Evolutionary conservation across 2,797 vertebrate genomes (phyloP), one percentile per base, ranked within the genome.

Genomic region (Gephyroberyx darwinii): DNA sequence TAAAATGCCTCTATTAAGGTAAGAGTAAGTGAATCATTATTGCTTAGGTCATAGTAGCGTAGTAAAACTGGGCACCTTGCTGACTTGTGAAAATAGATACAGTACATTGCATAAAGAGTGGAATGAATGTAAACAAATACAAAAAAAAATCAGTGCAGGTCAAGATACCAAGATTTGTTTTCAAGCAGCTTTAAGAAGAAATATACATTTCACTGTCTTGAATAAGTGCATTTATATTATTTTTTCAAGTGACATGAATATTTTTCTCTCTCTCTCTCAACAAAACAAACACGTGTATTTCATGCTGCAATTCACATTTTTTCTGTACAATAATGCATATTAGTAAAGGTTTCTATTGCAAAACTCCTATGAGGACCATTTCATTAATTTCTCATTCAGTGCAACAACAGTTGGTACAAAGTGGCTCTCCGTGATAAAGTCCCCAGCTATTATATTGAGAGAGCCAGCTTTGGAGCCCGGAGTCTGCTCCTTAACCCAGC

Each of bases 391-490:
- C 78, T 81, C 88, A 54, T 98, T 99, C 30, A 98, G 95, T 1
- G 86, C 71, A 48, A 98, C 93, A 16, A 98, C 95, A 0, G 94
- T 94, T 16, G 90, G 89, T 31, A 94, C 92, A 50, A 98, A 96
- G 8, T 84, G 75, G 74, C 92, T 83, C 1, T 93, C 94, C 0
- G 93, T 93, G 69, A 97, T 84, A 45, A 99, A 98, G 90, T 99
- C 97, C 1, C 94, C 96, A 0, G 96, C 96, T 35, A 98, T 96
- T 8, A 99, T 95, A 79, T 98, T 98, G 74, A 96, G 90, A 3
- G 94, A 93, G 26, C 86, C 85, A 0, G 79, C 72, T 8, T 65
- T 82, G 0, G 89, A 72, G 68, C 97, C 97, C 0, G 96, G 96
- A 5, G 76, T 67, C 88, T 98, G 97, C 61, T 89, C 90, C 47